Percentiles rank a stretch among this genome's conserved stretches.
phyloP scores from a whole-genome alignment of 2,113 vertebrate genomes.

The Odobenus rosmarus region DNA sequence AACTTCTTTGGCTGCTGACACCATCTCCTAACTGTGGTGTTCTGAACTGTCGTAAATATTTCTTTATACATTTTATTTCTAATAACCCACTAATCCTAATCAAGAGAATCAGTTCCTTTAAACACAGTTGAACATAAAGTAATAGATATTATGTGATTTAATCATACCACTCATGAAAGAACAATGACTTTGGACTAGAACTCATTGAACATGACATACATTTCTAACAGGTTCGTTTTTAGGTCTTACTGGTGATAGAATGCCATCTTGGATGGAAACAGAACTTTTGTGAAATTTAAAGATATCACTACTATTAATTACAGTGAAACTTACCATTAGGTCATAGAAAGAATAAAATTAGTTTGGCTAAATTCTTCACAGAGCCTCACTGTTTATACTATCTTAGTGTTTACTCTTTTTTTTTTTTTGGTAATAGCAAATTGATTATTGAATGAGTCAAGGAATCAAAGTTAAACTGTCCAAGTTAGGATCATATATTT shows the following conservation, averaged over 20 bases:
- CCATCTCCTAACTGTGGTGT: not conserved
- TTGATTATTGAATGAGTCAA: not conserved
- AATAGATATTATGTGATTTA: not conserved
- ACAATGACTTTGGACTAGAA: not conserved
- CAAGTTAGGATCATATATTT: not conserved
- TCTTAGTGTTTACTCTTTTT: not conserved
- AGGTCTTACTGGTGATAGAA: not conserved
- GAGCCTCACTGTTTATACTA: not conserved
- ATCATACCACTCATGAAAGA: not conserved
- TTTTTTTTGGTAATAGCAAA: not conserved
- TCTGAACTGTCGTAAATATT: not conserved
- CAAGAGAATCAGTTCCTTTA: not conserved
- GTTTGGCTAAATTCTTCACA: not conserved
- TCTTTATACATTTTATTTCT: not conserved
- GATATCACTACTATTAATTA: not conserved
- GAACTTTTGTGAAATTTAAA: not conserved
- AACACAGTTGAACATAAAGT: constrained; percentile 31
- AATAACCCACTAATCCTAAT: not conserved
- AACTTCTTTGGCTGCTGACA: not conserved
- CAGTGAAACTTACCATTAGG: not conserved
- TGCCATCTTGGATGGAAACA: not conserved
- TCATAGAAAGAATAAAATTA: not conserved
- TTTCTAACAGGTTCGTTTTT: not conserved
- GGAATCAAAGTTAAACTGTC: not conserved
- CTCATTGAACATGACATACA: not conserved